Conservation (phyloP, 2,797 vertebrate species). For the Bovichtus variegatus region DNA sequence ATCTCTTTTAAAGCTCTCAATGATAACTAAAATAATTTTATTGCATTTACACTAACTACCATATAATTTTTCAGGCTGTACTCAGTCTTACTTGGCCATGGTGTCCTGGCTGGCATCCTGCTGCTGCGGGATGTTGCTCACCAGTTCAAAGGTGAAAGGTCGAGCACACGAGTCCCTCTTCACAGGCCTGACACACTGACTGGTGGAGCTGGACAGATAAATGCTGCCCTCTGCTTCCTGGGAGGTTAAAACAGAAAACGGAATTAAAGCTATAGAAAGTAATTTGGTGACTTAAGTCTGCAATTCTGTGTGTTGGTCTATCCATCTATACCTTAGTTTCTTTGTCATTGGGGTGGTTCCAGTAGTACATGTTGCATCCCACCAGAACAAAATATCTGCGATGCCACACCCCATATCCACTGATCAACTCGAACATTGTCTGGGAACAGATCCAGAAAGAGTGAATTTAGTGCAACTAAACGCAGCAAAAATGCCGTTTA, state of each 20-base stretch:
- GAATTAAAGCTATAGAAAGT: background rate
- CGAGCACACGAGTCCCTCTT: conserved; percentile 85
- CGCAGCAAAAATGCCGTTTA: background rate
- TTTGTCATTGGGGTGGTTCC: conserved; percentile 86
- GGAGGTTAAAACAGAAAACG: background rate
- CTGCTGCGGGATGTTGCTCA: conserved; percentile 65
- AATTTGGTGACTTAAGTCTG: background rate
- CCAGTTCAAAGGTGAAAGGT: conserved; percentile 88
- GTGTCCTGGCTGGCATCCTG: conserved; percentile 62
- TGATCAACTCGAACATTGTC: conserved; percentile 88
- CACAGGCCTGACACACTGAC: conserved; percentile 77
- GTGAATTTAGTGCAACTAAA: background rate
- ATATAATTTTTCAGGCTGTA: background rate
- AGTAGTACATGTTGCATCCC: conserved; percentile 77
- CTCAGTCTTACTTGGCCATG: conserved; percentile 77
- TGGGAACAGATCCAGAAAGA: conserved; percentile 43
- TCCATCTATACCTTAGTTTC: conserved; percentile 76
- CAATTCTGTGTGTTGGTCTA: background rate
- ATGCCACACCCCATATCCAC: conserved; percentile 87
- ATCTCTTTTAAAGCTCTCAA: background rate
- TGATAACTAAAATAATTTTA: background rate
- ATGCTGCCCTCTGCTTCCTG: conserved; percentile 84
- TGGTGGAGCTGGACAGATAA: conserved; percentile 75
- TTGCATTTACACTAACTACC: background rate
- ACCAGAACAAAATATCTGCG: conserved; percentile 84